Base-by-base conservation (phyloP, 1,140 invertebrate species). In the Pseudoatta argentina region DNA sequence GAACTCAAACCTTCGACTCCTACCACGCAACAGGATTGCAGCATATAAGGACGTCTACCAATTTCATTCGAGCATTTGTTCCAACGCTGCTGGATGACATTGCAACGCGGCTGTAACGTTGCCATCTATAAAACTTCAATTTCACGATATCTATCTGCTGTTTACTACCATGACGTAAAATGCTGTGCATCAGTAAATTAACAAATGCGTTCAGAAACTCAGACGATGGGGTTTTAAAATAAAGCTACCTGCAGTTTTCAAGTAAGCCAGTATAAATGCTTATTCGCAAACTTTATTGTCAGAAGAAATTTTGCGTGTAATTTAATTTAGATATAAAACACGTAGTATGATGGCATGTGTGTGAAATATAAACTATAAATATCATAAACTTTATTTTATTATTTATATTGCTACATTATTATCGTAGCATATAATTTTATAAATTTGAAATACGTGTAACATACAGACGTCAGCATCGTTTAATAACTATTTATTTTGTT, bases 111-210 rank as follows among this genome's bases (percentile, higher is more conserved):
- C n/a, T 34, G 61, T 53, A 39, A 79, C 14, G 55, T 61, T 57
- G 39, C 21, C 53, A 21, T 0, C 12, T 61, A 83, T 83, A 75
- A 75, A 83, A 63, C 27, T 75, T 18, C 53, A 61, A 82, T 82
- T 48, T 66, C 48, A 51, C 27, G 27, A 34, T 21, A 79, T 48
- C 27, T 24, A 48, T 55, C 55, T 55, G 24, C 8, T 34, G 8
- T 73, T 83, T 83, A 18, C 24, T 55, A 10, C 39, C 67, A 3
- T 14, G 39, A 34, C 18, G 24, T 18, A 18, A 48, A 73, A 21
- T 14, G 21, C 72, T 18, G 53, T 59, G 34, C 30, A 53, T n/a
- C 48, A 6, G 14, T 6, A 59, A 82, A 82, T 82, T 72, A 34
- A 72, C 24, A 73, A 73, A 83, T 61, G 21, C 24, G 24, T 72